Conservation (phyloP, 2,888 invertebrate species). For the Andrena dorsata region DNA sequence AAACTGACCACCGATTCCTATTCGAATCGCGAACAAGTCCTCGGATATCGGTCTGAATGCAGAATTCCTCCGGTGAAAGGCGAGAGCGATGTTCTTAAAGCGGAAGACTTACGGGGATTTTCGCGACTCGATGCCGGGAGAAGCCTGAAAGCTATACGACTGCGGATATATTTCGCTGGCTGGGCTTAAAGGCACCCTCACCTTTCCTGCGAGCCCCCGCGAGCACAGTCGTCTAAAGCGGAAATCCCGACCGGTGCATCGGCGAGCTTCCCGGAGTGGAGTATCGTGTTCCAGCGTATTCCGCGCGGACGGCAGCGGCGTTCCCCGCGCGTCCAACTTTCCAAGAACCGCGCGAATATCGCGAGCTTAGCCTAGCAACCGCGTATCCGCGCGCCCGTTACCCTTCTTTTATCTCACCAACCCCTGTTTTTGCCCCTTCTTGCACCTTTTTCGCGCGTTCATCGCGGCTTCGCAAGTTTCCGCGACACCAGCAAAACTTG, state of each 20-base stretch:
- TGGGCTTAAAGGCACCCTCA: conserved; percentile 48
- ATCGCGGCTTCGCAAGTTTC: background rate
- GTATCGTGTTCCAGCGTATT: conserved; percentile 78
- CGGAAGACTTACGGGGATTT: conserved; percentile 21
- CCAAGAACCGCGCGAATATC: conserved; percentile 6
- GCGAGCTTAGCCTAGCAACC: background rate
- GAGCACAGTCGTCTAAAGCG: conserved; percentile 59
- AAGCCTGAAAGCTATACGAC: conserved; percentile 53
- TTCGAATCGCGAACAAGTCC: background rate
- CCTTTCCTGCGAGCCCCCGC: conserved; percentile 14
- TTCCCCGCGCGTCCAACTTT: conserved; percentile 41
- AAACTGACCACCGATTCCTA: background rate
- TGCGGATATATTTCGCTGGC: conserved; percentile 56
- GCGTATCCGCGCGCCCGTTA: background rate
- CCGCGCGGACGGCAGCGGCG: conserved; percentile 38
- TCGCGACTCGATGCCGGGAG: conserved; percentile 25
- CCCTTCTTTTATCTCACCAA: background rate
- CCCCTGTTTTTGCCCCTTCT: background rate
- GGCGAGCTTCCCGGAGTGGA: conserved; percentile 77
- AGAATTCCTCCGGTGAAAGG: background rate
- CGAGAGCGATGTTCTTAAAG: conserved; percentile 4
- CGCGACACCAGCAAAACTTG: background rate
- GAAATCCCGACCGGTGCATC: conserved; percentile 70
- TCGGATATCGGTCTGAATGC: background rate
- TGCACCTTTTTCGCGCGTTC: background rate